phyloP scores from a whole-genome alignment of 2,113 vertebrate species.

The Leucosticte australis region DNA sequence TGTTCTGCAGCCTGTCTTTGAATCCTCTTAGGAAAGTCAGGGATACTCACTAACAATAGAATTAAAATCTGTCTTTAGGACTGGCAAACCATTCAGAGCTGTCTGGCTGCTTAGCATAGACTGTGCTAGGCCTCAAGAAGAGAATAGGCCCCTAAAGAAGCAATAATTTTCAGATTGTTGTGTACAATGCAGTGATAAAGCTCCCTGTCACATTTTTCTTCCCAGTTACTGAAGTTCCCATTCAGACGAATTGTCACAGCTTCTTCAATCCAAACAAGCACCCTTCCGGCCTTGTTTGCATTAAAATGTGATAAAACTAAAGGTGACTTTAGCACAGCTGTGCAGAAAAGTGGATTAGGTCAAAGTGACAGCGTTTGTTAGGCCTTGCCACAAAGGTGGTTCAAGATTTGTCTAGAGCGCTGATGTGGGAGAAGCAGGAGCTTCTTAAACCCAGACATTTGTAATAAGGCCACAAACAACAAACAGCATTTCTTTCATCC shows the following conservation, averaged over 20 bases:
- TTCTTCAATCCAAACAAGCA: constrained; percentile 79
- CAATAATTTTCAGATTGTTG: constrained; percentile 83
- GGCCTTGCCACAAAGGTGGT: constrained; percentile 61
- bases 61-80: constrained; percentile 76
- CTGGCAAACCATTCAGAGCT: constrained; percentile 66
- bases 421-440: constrained; percentile 75
- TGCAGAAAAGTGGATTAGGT: constrained; percentile 91
- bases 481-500: constrained; percentile 67
- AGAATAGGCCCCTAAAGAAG: constrained; percentile 75
- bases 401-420: constrained; percentile 59
- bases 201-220: constrained; percentile 94
- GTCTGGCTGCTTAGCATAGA: constrained; percentile 81
- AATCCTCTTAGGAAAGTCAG: constrained; percentile 77
- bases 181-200: constrained; percentile 83
- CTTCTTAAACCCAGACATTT: constrained; percentile 74
- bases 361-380: constrained; percentile 79
- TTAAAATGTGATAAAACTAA: constrained; percentile 92
- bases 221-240: constrained; percentile 87
- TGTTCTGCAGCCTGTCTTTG: constrained; percentile 63
- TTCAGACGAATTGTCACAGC: constrained; percentile 85
- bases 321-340: constrained; percentile 86
- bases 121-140: constrained; percentile 72
- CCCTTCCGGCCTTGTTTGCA: constrained; percentile 88
- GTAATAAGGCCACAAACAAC: constrained; percentile 57
- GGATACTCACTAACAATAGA: constrained; percentile 77